phyloP scores from a whole-genome alignment of 2,113 vertebrate species.

The Syngnathus floridae region DNA sequence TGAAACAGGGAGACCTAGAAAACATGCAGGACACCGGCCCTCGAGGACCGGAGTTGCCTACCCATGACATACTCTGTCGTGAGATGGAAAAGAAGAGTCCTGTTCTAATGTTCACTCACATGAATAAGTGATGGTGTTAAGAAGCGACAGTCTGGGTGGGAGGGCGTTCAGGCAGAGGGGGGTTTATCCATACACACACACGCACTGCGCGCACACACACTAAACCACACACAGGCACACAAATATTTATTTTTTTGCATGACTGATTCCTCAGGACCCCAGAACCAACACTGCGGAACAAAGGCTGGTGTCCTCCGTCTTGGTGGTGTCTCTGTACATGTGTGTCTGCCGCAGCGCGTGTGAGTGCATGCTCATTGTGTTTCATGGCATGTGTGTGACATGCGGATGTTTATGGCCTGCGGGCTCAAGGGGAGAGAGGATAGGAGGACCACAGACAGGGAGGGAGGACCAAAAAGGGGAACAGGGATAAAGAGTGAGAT shows the following conservation, averaged over 20 bases:
- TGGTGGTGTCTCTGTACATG: conserved; percentile 27
- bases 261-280: conserved; percentile 50
- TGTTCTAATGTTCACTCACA: conserved; percentile 62
- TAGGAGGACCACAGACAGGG: conserved; percentile 42
- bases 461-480: conserved; percentile 38
- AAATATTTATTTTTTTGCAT: conserved; percentile 40
- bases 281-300: conserved; percentile 55
- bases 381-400: conserved; percentile 57
- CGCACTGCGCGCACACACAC: neutral
- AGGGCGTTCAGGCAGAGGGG: conserved; percentile 14
- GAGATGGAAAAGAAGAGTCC: conserved; percentile 35
- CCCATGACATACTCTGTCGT: conserved; percentile 6
- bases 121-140: conserved; percentile 61
- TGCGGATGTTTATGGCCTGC: conserved; percentile 60
- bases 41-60: too few relatives aligned
- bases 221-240: conserved; percentile 6
- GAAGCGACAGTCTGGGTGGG: conserved; percentile 48
- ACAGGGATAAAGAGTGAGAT: conserved; percentile 43
- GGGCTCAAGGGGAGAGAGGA: conserved; percentile 43
- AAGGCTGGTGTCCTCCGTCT: conserved; percentile 50
- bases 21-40: too few relatives aligned
- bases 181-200: neutral
- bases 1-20: too few relatives aligned
- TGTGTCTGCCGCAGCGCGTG: conserved; percentile 13
- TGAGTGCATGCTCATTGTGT: conserved; percentile 45